Conservation (phyloP, 2,113 vertebrate genomes). For the Clarias magur region DNA sequence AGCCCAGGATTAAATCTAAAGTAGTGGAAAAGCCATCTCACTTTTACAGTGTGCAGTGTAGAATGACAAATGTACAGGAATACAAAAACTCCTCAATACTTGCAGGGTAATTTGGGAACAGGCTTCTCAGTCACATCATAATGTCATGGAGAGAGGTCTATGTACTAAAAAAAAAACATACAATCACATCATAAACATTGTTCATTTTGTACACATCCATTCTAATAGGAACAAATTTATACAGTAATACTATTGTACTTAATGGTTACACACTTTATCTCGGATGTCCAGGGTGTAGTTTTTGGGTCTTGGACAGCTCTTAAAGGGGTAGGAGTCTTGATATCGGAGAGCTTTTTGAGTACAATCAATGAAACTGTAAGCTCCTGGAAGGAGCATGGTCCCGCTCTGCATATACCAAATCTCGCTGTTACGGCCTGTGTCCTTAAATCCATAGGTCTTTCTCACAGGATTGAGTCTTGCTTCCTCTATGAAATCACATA, state of each 20-base stretch:
- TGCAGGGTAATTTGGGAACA: constrained; percentile 73
- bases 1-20: not conserved
- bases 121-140: constrained; percentile 67
- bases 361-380: not conserved
- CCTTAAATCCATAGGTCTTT: not conserved
- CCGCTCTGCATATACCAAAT: not conserved
- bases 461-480: not conserved
- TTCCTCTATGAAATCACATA: not conserved
- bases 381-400: not conserved
- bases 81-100: constrained; percentile 68
- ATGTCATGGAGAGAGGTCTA: constrained; percentile 68
- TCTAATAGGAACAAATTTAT: not conserved
- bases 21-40: not conserved
- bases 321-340: constrained; percentile 67
- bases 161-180: constrained; percentile 60
- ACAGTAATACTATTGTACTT: not conserved
- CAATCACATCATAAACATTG: not conserved
- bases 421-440: not conserved
- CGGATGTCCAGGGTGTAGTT: constrained; percentile 58
- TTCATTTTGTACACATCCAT: not conserved
- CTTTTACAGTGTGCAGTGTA: not conserved
- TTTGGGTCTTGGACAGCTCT: constrained; percentile 63
- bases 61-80: constrained; percentile 43
- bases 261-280: constrained; percentile 69
- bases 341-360: not conserved